Base-by-base conservation (phyloP, 37 sponge, comb jelly and placozoan genomes). In the Beroe ovata region DNA sequence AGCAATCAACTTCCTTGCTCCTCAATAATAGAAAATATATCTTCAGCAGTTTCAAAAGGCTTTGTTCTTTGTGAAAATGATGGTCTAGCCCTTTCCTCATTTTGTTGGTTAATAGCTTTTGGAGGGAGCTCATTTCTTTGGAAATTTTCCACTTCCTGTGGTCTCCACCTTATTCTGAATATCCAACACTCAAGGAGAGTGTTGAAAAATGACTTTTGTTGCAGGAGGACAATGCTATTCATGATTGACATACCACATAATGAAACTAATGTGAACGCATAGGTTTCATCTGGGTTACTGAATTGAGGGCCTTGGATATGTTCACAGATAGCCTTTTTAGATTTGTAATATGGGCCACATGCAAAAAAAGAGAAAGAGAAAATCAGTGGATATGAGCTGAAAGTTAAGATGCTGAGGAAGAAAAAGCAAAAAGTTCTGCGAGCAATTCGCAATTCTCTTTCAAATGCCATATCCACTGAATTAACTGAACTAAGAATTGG, bases 221-320 rank as follows among this genome's bases (percentile, higher is more conserved):
- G 25, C 35, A 66, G 16, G 18, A 66, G 30, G 16, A 66, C 34
- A 6, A 66, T 1, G 36, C 69, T 66, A 37, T 66, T 66, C 34
- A 30, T 30, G 25, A 66, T 66, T 26, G 69, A 66, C 69, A 66
- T 66, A 11, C 69, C 69, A 32, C 69, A 66, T 32, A 66, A 30
- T 2, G 35, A 66, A 2, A 66, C 4, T 1, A 34, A 37, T 18
- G 69, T 66, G 34, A 66, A 34, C 8, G 69, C 69, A 32, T 66
- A 66, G 2, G 69, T 34, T 32, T 29, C 14, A 1, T 32, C 8
- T 66, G 69, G 69, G 34, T 66, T 30, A 29, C 32, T 33, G 25
- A 66, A 66, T 3, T 18, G 8, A 34, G 16, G 25, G 8, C 16
- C 35, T 16, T 66, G 69, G 30, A 66, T 34, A 30, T 4, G 69